Conservation (phyloP, 1,140 invertebrate genomes). For the Drosophila arizonae region DNA sequence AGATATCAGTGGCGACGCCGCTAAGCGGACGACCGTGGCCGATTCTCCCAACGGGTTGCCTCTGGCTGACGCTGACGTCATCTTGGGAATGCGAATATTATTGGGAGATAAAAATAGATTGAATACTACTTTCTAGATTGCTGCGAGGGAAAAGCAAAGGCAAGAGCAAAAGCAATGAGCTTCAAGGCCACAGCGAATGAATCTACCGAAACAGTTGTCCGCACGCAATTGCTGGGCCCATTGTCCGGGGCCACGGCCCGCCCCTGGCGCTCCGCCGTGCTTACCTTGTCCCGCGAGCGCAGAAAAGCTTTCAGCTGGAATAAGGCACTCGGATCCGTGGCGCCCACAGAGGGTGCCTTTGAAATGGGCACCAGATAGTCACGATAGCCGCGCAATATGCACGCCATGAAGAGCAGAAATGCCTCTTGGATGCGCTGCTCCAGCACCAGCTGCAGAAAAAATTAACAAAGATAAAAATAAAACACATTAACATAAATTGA, state of each 20-base stretch:
- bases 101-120: constrained; percentile 27
- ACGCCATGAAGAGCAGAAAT: constrained; percentile 97
- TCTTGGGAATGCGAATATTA: constrained; percentile 1
- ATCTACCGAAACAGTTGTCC: not conserved
- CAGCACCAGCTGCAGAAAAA: constrained; percentile 85
- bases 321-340: constrained; percentile 96
- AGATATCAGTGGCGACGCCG: not conserved
- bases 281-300: constrained; percentile 85
- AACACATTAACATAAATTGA: constrained; percentile 7
- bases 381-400: constrained; percentile 95
- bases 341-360: constrained; percentile 94
- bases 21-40: not conserved
- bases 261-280: no score
- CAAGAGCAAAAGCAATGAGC: not conserved
- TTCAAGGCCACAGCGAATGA: not conserved
- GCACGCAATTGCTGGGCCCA: not conserved
- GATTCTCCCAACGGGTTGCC: not conserved
- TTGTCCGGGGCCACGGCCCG: not conserved
- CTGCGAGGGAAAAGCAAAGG: not conserved
- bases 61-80: constrained; percentile 11
- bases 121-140: not conserved
- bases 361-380: constrained; percentile 96
- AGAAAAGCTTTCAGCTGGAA: constrained; percentile 96
- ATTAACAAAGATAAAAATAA: no score
- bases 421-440: constrained; percentile 98